Base-by-base conservation (phyloP, 2,888 invertebrate species). In the Sympetrum striolatum region DNA sequence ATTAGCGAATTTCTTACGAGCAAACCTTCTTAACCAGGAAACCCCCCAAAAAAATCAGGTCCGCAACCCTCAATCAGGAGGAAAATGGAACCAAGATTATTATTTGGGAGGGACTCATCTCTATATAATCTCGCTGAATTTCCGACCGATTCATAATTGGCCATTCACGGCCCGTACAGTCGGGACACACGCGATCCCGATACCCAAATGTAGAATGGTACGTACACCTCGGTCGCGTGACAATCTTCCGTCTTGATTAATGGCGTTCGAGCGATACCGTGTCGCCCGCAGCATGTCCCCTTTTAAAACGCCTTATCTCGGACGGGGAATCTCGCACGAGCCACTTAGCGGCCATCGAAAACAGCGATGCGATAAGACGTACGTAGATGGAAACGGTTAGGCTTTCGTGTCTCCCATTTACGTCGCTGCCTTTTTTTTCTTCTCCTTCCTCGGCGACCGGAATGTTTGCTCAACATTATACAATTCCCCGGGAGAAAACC, bases 191-290 rank as follows among this genome's bases (percentile, higher is more conserved):
- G 86, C 86, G 60, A 82, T 58, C 58, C 82, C 6, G 35, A 86
- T 35, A 37, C 37, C 86, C n/a, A 86, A 73, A 73, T 31, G 73
- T 31, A 73, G 73, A 53, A 86, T 86, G 86, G 86, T 86, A 86
- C 86, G 31, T 37, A 86, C 86, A 86, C 86, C 86, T 86, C 86
- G 64, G 39, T 86, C 86, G 86, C 86, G 86, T 86, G 86, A 86
- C 86, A 86, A 58, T 86, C 35, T 35, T 35, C 58, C 58, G 58
- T 22, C 37, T 31, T 82, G 86, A 86, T 60, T 86, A 86, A 86
- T 86, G 86, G 31, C 12, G 12, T 73, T 73, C 86, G 60, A 86
- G 37, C 64, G 60, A 48, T 60, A 37, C 60, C 86, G 86, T 86
- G 86, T 86, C 82, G 82, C 86, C 58, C 73, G 31, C 73, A 37